Conservation (phyloP, 2,888 invertebrate genomes). For the Pomacea canaliculata region DNA sequence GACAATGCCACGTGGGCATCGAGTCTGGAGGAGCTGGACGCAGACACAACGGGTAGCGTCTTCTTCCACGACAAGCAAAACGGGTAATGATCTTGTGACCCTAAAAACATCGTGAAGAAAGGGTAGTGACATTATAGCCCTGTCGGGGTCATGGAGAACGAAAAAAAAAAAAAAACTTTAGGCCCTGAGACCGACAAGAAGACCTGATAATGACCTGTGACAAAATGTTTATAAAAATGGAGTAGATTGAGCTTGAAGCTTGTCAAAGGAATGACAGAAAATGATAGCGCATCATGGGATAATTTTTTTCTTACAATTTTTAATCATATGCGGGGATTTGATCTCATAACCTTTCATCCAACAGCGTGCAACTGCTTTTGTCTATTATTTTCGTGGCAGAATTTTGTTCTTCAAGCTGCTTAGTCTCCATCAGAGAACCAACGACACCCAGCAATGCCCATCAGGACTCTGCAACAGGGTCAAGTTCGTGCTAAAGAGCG, state of each 20-base stretch:
- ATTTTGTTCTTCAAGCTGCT: constrained; percentile 23
- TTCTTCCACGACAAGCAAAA: constrained; percentile 14
- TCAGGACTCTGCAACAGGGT: constrained; percentile 4
- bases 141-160: too few species aligned
- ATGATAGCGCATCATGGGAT: too few species aligned
- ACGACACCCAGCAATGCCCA: constrained; percentile 21
- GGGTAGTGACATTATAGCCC: too few species aligned
- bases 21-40: constrained; percentile 11
- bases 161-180: too few species aligned
- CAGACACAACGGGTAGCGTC: constrained; percentile 3
- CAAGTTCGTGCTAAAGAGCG: not conserved
- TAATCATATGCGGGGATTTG: not conserved
- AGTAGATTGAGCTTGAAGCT: too few species aligned
- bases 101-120: too few species aligned
- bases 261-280: too few species aligned
- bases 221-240: too few species aligned
- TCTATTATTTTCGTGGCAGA: not conserved
- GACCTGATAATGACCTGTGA: too few species aligned
- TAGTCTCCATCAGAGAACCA: constrained; percentile 7
- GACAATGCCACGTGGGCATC: constrained; percentile 9
- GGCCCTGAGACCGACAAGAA: too few species aligned
- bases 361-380: not conserved
- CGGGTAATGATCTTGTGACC: not conserved
- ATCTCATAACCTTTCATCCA: not conserved
- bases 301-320: not conserved